phyloP scores from a whole-genome alignment of 2,888 invertebrate genomes.

The Mythimna ferrago region DNA sequence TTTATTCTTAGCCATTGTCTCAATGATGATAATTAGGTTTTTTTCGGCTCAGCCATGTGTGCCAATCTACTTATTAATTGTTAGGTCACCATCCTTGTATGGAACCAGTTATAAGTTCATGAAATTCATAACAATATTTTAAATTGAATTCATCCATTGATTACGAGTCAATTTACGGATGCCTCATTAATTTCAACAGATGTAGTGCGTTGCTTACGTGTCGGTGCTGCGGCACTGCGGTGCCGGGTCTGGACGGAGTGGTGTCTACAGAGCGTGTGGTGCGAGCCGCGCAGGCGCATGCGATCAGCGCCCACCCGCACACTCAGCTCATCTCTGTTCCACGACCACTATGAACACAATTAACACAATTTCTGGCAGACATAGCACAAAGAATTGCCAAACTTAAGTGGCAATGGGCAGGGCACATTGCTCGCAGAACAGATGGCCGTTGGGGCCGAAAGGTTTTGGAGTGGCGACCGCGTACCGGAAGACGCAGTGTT shows the following conservation, averaged over 20 bases:
- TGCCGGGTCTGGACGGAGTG: constrained; percentile 10
- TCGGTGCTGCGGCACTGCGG: neutral
- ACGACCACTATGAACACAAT: neutral
- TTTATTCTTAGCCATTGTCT: constrained; percentile 53
- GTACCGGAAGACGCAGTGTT: too few species aligned
- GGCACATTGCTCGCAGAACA: too few species aligned
- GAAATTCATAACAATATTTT: constrained; percentile 50
- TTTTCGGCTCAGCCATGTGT: constrained; percentile 45
- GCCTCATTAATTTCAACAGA: constrained; percentile 11
- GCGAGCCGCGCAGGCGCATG: constrained; percentile 36
- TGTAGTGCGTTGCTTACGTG: neutral
- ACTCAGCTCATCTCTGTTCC: neutral
- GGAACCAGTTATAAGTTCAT: constrained; percentile 42
- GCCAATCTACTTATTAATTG: constrained; percentile 37
- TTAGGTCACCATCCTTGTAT: constrained; percentile 33
- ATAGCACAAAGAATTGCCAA: too few species aligned
- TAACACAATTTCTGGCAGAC: neutral
- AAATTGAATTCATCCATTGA: constrained; percentile 18
- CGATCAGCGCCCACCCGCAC: constrained; percentile 44
- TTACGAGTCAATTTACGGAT: constrained; percentile 3
- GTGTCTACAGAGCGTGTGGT: constrained; percentile 12
- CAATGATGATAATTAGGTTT: constrained; percentile 33
- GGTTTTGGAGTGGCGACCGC: too few species aligned
- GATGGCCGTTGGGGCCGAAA: too few species aligned
- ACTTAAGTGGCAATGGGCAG: too few species aligned